phyloP scores from a whole-genome alignment of 2,888 invertebrate species.

The Acrobasis repandana region DNA sequence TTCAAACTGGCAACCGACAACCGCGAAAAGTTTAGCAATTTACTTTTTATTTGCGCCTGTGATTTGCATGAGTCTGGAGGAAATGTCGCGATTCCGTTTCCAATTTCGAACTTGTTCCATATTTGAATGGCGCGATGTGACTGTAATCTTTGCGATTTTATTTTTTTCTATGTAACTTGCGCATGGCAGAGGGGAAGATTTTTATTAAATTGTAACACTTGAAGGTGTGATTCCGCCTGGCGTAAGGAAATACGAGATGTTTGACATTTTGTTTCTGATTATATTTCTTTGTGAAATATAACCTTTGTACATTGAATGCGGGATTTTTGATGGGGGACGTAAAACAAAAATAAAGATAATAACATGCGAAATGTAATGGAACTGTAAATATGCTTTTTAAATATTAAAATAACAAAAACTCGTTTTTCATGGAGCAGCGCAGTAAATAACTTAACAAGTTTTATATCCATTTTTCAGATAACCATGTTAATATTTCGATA shows the following conservation, averaged over 20 bases:
- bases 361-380: no score
- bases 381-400: no score
- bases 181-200: conserved; percentile 15
- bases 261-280: conserved; percentile 7
- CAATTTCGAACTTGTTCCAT: conserved; percentile 71
- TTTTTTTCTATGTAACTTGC: conserved; percentile 33
- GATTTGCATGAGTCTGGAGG: conserved; percentile 64
- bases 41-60: conserved; percentile 64
- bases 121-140: conserved; percentile 46
- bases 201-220: conserved; percentile 25
- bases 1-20: conserved; percentile 43
- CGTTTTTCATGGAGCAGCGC: no score
- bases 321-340: neutral
- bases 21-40: conserved; percentile 67
- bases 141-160: conserved; percentile 48
- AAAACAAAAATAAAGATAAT: neutral
- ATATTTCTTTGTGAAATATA: conserved; percentile 5
- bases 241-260: conserved; percentile 1
- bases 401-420: no score
- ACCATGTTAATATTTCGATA: no score
- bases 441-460: no score
- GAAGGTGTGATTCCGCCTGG: conserved; percentile 13
- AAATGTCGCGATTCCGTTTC: conserved; percentile 61
- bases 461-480: no score
- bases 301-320: neutral